Evolutionary conservation across 53 echinoderm and acorn worm genomes (phyloP), one percentile per base, ranked within the genome.

Genomic region (Paracentrotus lividus): DNA sequence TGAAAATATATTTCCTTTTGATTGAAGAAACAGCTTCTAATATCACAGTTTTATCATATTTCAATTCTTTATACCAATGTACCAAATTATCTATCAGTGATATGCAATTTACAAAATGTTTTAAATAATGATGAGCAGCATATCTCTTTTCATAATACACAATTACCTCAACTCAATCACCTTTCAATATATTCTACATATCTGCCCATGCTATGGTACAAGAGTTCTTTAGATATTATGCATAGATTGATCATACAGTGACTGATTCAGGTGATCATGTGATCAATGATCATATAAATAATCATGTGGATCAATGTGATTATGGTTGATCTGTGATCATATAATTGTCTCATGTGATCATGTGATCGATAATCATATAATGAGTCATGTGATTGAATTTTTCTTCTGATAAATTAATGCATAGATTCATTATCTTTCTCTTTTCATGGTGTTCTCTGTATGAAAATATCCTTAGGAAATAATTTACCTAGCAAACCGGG

Each of bases 371-470:
- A n/a, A n/a, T n/a, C n/a, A n/a, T n/a, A n/a, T n/a, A n/a, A n/a
- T n/a, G n/a, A n/a, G n/a, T n/a, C n/a, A n/a, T n/a, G 72, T 72
- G 72, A 72, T 72, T 40, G 72, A n/a, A n/a, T 72, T 67, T 72
- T 38, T 72, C 72, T 40, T 38, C 20, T 72, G 72, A 72, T 72
- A 72, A 72, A 26, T 32, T 72, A 36, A 36, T 72, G 72, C 72
- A 72, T 72, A 72, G 72, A 72, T 72, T 72, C 38, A 36, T 72
- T 20, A 18, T 21, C 20, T 38, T 40, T 36, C 36, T 72, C 38
- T 16, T 4, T 69, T 20, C 68, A 69, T 20, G 38, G 72, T 38
- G 20, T 40, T 21, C 72, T 72, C 40, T 18, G 40, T 38, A 40
- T 40, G 32, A 66, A 66, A 66, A 66, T 66, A 8, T 65, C 8